These are phyloP conservation scores for Polydrusus pterygomalis DNA, from an alignment of 2,888 invertebrate genomes.

Conservation along the genomic window DNA sequence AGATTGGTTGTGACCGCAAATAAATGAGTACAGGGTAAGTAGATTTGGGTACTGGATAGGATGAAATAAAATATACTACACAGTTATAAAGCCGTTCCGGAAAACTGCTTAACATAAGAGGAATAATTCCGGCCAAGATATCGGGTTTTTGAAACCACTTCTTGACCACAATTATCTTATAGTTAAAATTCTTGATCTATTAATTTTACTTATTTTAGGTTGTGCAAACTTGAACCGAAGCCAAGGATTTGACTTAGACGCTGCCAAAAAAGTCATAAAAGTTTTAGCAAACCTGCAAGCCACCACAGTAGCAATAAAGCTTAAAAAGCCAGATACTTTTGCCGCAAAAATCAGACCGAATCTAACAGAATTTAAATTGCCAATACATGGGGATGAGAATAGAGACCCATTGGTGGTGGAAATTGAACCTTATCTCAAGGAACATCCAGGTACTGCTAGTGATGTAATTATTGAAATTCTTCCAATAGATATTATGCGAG, in stretches of 20 bases:
- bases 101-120: too few species aligned
- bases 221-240: conserved; percentile 73
- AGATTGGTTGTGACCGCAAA: too few species aligned
- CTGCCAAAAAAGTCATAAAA: conserved; percentile 71
- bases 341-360: conserved; percentile 67
- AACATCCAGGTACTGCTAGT: conserved; percentile 26
- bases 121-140: too few species aligned
- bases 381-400: neutral
- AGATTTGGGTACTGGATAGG: too few species aligned
- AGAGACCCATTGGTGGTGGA: neutral
- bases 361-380: conserved; percentile 57
- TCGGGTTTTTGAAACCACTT: too few species aligned
- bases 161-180: too few species aligned
- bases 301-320: conserved; percentile 73
- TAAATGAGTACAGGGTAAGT: too few species aligned
- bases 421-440: conserved; percentile 23
- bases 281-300: conserved; percentile 76
- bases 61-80: too few species aligned
- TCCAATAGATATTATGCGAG: too few species aligned
- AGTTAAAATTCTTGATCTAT: too few species aligned
- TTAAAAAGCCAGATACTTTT: conserved; percentile 69
- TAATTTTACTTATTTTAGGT: conserved; percentile 64
- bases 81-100: too few species aligned
- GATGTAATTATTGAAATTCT: too few species aligned
- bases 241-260: conserved; percentile 72